Evolutionary conservation across 2,113 vertebrate genomes (phyloP), one percentile per base, ranked within the genome.

Genomic region (Arothron firmamentum): DNA sequence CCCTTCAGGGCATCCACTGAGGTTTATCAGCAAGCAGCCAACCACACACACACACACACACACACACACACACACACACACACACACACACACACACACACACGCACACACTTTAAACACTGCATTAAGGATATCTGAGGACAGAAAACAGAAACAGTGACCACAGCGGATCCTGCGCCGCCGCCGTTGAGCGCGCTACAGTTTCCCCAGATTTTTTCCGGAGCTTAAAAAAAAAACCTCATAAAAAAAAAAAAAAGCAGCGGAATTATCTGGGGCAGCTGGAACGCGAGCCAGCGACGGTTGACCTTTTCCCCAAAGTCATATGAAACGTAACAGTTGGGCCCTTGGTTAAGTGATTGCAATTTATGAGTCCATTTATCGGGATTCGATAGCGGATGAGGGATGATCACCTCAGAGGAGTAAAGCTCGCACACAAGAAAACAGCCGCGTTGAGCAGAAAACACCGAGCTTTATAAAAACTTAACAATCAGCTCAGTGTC

Each of bases 341-440:
- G 69, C 80, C 23, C n/a, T n/a, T 55, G 80, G 74, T 73, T 82
- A 84, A 88, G 77, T 80, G 83, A 89, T 80, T 79, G 82, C 78
- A 77, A 80, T 85, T 86, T 80, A 84, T 81, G 81, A 83, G 81
- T 78, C 69, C 62, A 77, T 86, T 87, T 86, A 81, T 70, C 64
- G 63, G 53, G 62, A 79, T 88, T 82, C 80, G 80, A 82, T 82
- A 82, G 69, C 62, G 74, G 78, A 80, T 75, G 87, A 81, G 72
- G 67, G 78, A 86, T 70, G 78, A 85, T 80, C 72, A 80, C 62
- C 74, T 72, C 56, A 16, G 78, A 34, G 66, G 68, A 83, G 72
- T 67, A 65, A 71, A 64, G 78, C 78, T 81, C 72, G 59, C 60
- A 61, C 57, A 62, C 69, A 67, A 17, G 18, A 64, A 79, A 83